Conservation (phyloP, 2,113 vertebrate genomes). For the Nothobranchius furzeri region DNA sequence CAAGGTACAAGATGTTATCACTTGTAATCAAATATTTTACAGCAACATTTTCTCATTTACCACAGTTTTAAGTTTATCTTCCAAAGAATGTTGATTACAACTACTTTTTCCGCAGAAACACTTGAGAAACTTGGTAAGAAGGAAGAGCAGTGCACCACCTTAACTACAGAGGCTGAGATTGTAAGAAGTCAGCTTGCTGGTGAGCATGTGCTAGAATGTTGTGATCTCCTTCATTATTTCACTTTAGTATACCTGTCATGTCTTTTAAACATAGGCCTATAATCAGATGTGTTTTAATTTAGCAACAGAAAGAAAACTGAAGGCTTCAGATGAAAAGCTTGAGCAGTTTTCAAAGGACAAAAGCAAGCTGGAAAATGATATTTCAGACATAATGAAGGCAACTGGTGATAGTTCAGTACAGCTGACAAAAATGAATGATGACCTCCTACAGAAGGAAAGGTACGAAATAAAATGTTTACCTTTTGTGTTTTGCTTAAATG, state of each 20-base stretch:
- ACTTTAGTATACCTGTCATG: neutral
- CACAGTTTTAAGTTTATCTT: constrained; percentile 12
- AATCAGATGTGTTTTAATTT: neutral
- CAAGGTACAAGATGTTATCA: constrained; percentile 82
- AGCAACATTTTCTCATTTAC: constrained; percentile 12
- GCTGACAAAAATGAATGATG: constrained; percentile 90
- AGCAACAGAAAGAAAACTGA: constrained; percentile 89
- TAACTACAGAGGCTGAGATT: constrained; percentile 83
- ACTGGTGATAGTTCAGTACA: constrained; percentile 93
- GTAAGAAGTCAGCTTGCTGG: constrained; percentile 79
- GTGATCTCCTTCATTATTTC: neutral
- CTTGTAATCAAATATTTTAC: neutral
- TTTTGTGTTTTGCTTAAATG: neutral
- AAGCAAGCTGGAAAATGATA: constrained; percentile 88
- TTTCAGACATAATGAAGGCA: constrained; percentile 91
- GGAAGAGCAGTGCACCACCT: constrained; percentile 83
- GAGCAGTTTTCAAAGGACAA: constrained; percentile 87
- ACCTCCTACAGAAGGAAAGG: constrained; percentile 90
- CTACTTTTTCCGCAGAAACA: constrained; percentile 81
- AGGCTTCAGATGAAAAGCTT: constrained; percentile 83
- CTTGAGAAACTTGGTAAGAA: constrained; percentile 84
- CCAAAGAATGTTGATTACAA: neutral
- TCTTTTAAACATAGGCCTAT: neutral
- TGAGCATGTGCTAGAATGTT: constrained; percentile 44
- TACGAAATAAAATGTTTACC: constrained; percentile 43